Evolutionary conservation across 92 coral and sea anemone species (phyloP), one percentile per base, ranked within the genome.

Genomic region (Porites rus): DNA sequence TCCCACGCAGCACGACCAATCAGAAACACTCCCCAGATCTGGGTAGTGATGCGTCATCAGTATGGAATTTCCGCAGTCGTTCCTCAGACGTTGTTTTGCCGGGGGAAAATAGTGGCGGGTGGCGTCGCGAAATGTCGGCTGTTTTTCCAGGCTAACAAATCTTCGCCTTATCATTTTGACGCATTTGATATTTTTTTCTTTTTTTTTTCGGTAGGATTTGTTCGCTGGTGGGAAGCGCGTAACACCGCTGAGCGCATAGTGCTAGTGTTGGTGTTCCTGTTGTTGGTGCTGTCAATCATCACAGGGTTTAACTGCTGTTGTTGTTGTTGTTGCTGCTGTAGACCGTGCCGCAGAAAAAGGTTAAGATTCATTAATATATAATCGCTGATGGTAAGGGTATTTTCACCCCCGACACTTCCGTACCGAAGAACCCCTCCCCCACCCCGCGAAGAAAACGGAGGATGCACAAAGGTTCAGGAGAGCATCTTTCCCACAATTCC

Each of bases 241-340:
- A 83, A 90, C 87, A 74, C 83, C 67, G 86, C 90, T 75, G 93
- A 53, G 24, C 93, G 88, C 51, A 85, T 90, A 51, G 82, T 8
- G 0, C 1, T 83, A 62, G 22, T 72, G 17, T 14, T 83, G 79
- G 70, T 13, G 60, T 61, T 64, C 51, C 25, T 72, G 20, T 24
- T 83, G 17, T 7, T 72, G 14, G 79, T 8, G 60, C 19, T 83
- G 87, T 72, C 72, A 72, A 38, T 85, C 78, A 66, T 90, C 17
- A 52, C 93, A 56, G 74, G 90, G 0, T 80, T 79, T 69, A 85
- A 22, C 81, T 89, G 86, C 4, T 79, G 90, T 25, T 80, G 92
- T 8, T 85, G 92, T 46, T 88, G 90, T 56, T 90, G 93, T 19
- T 90, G 93, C 31, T 90, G 93, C 60, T 90, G 90, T 28, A 69